These are phyloP conservation scores for Vireo griseus DNA, from an alignment of 2,797 vertebrate species.

Conservation along the genomic window DNA sequence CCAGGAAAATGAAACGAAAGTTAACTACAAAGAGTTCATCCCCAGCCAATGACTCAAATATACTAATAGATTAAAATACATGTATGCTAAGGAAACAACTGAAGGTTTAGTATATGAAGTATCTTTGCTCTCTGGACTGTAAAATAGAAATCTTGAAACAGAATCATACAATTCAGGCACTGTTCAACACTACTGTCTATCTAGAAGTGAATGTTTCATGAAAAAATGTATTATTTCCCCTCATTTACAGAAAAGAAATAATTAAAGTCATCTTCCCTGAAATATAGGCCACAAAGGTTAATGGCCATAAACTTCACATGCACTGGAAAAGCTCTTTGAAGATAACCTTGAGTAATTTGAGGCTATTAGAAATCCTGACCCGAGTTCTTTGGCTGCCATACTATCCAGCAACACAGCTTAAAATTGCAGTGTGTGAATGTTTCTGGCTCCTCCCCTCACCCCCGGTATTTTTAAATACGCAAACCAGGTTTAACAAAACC, in stretches of 20 bases:
- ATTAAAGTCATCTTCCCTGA: background rate
- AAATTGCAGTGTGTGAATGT: background rate
- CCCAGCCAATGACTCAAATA: background rate
- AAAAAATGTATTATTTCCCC: background rate
- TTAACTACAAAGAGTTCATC: background rate
- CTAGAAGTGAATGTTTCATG: background rate
- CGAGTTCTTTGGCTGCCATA: background rate
- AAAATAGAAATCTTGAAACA: background rate
- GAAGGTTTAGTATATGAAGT: background rate
- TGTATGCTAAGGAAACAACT: background rate
- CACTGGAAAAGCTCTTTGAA: background rate
- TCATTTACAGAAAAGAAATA: background rate
- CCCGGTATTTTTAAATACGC: background rate
- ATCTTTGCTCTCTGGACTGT: background rate
- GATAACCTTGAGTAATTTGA: background rate
- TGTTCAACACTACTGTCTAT: background rate
- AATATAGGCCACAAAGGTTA: background rate
- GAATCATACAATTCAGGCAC: background rate
- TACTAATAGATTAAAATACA: background rate
- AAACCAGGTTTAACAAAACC: background rate
- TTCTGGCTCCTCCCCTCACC: background rate
- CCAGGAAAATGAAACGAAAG: background rate
- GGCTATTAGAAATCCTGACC: background rate
- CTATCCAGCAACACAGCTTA: background rate
- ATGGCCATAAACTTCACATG: background rate